phyloP scores from a whole-genome alignment of 2,888 invertebrate species.

The Oxytorus armatus region DNA sequence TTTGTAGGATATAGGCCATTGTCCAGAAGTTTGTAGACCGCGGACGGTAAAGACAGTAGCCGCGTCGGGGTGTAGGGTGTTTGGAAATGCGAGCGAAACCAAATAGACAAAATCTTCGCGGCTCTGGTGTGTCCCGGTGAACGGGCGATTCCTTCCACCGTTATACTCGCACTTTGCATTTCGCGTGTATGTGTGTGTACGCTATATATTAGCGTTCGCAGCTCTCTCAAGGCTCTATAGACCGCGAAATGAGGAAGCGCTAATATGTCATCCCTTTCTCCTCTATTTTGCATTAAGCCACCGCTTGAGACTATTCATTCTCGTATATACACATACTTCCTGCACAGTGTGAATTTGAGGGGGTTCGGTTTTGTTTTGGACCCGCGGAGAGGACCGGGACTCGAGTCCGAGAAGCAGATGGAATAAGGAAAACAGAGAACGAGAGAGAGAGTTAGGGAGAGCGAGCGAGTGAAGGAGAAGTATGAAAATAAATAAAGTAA shows the following conservation, averaged over 20 bases:
- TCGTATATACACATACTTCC: slow-evolving; percentile 4
- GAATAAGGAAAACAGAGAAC: slow-evolving; percentile 4
- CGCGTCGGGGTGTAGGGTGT: slow-evolving; percentile 25
- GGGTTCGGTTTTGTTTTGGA: background rate
- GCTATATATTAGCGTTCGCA: slow-evolving; percentile 21
- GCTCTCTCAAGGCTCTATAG: slow-evolving; percentile 62
- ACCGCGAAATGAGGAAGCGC: slow-evolving; percentile 58
- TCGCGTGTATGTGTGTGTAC: background rate
- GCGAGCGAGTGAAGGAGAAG: background rate
- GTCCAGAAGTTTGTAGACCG: slow-evolving; percentile 53
- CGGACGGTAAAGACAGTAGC: slow-evolving; percentile 41
- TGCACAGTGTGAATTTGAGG: background rate
- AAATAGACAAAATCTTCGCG: slow-evolving; percentile 46
- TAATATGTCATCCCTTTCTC: slow-evolving; percentile 59
- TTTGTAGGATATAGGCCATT: slow-evolving; percentile 56
- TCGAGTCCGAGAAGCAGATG: background rate
- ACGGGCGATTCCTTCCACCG: slow-evolving; percentile 12
- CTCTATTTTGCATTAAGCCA: slow-evolving; percentile 17
- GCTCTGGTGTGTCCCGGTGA: slow-evolving; percentile 1
- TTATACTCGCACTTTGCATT: slow-evolving; percentile 39
- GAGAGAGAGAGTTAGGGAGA: background rate
- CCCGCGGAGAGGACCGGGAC: background rate
- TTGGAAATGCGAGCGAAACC: slow-evolving; percentile 36
- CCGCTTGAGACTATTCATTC: slow-evolving; percentile 17
- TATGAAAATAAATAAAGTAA: too few species aligned